A percentile compares a stretch with the other conserved stretches of the same genome.
phyloP scores from a whole-genome alignment of 2,797 vertebrate species.

The Hoplostethus mediterraneus region DNA sequence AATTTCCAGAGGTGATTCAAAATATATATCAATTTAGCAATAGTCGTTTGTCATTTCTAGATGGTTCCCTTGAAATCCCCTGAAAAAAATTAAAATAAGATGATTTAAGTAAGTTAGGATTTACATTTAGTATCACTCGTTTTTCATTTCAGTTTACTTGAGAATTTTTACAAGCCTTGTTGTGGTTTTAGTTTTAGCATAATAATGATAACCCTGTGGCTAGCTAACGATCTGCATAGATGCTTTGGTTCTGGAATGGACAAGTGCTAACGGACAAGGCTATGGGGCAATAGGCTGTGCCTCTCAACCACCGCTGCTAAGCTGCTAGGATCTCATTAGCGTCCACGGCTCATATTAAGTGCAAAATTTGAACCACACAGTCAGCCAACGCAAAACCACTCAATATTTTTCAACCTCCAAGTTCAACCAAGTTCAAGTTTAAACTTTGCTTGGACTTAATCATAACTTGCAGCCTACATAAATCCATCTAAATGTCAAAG shows the following conservation, averaged over 20 bases:
- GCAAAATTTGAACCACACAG: slow-evolving; percentile 27
- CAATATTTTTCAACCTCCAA: slow-evolving; percentile 15
- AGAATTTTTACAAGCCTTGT: neutral
- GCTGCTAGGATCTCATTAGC: slow-evolving; percentile 52
- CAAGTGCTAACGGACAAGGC: slow-evolving; percentile 17
- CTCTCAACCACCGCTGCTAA: slow-evolving; percentile 21
- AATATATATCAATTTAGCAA: no score
- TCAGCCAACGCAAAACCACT: slow-evolving; percentile 35
- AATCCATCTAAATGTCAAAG: neutral
- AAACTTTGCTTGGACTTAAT: neutral
- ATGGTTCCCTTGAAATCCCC: neutral
- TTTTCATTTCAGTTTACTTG: no score
- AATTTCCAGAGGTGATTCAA: no score
- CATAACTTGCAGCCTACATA: neutral
- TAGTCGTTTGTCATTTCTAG: neutral
- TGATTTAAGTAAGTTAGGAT: no score
- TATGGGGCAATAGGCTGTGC: no score
- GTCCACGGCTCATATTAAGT: slow-evolving; percentile 50
- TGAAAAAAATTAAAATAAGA: no score
- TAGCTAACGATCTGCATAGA: slow-evolving; percentile 39
- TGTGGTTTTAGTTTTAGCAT: slow-evolving; percentile 9
- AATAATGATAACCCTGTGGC: slow-evolving; percentile 25
- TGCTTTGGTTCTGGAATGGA: slow-evolving; percentile 53
- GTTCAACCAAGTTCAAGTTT: neutral
- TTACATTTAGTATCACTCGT: no score